phyloP scores from a whole-genome alignment of 2,113 vertebrate genomes.

The Xenopus borealis region DNA sequence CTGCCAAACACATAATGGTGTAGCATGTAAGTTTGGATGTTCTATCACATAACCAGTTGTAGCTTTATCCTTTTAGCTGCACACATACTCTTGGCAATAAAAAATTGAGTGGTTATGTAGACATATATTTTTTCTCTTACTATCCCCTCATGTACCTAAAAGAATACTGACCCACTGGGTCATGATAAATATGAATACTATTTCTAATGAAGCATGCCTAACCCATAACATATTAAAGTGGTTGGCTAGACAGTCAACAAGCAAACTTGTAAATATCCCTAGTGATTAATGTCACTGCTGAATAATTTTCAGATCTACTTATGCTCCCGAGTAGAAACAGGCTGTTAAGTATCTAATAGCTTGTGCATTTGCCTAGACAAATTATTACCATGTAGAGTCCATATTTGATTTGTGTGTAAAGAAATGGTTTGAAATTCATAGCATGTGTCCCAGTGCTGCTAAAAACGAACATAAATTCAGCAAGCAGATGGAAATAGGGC shows the following conservation, averaged over 20 bases:
- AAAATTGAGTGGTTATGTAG: no score
- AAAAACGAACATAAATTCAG: conserved; percentile 51
- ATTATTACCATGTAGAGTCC: conserved; percentile 9
- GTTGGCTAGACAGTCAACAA: background rate
- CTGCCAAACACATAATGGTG: no score
- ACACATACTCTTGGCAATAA: no score
- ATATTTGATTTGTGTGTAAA: conserved; percentile 44
- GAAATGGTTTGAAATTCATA: conserved; percentile 36
- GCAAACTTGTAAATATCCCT: background rate
- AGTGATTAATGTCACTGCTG: conserved; percentile 15
- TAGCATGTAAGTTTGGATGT: no score
- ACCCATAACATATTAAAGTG: background rate
- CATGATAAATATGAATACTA: no score
- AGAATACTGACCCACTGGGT: no score
- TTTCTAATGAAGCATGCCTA: no score
- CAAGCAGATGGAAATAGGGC: conserved; percentile 42
- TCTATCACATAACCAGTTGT: no score
- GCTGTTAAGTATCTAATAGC: conserved; percentile 24
- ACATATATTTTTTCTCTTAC: no score
- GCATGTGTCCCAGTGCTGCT: conserved; percentile 29
- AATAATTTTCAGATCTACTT: conserved; percentile 19
- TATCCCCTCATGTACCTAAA: no score
- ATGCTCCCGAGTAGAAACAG: conserved; percentile 30
- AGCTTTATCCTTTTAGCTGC: no score
- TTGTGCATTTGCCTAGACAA: conserved; percentile 18